Evolutionary conservation across 2,888 invertebrate species (phyloP).

Genomic region (Platycheirus albimanus): DNA sequence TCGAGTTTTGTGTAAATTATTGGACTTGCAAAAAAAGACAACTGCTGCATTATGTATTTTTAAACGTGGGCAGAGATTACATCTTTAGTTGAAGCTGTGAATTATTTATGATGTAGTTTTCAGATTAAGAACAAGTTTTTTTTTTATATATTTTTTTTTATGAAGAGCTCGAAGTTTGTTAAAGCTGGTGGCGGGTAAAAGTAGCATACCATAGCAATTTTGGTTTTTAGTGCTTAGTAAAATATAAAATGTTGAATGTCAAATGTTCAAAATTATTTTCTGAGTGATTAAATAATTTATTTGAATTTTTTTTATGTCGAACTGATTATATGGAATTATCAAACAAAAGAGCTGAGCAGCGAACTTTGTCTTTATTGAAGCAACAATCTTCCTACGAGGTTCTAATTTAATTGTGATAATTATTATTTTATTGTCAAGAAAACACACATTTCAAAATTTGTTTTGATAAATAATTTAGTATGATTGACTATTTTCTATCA

Average conservation of each 20-base stretch:
- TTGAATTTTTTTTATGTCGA: not conserved
- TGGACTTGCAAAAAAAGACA: constrained; percentile 43
- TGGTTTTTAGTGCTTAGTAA: not conserved
- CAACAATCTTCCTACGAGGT: not conserved
- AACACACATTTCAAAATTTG: no score
- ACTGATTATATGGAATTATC: not conserved
- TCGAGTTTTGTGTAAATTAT: constrained; percentile 66
- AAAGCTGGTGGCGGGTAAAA: constrained; percentile 20
- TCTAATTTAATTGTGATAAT: no score
- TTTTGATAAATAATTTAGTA: no score
- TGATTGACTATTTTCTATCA: no score
- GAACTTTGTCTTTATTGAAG: not conserved
- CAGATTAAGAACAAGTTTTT: constrained; percentile 31
- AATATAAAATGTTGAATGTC: not conserved
- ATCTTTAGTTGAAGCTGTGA: constrained; percentile 39
- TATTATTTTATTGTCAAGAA: no score
- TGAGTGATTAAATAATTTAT: not conserved
- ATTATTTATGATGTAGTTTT: constrained; percentile 63
- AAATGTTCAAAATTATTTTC: not conserved
- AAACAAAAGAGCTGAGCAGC: not conserved
- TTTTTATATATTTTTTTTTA: not conserved
- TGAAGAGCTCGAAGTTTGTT: constrained; percentile 26
- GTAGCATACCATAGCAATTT: not conserved
- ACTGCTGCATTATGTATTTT: constrained; percentile 68
- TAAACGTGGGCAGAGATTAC: constrained; percentile 66